Conservation (phyloP, 2,113 vertebrate species). For the Argyrosomus japonicus region DNA sequence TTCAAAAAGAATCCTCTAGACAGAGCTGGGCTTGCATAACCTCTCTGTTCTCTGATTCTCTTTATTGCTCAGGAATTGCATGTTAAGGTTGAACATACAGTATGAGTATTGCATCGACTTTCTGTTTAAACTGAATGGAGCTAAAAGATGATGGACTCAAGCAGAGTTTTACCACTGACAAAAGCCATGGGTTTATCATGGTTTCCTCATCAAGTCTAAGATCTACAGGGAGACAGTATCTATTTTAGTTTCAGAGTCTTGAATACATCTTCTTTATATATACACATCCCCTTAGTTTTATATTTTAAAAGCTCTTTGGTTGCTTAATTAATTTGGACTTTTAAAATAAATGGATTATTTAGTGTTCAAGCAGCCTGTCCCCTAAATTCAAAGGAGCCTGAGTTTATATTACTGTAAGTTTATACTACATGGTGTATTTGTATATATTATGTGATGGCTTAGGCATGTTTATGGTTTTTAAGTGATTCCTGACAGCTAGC, state of each 20-base stretch:
- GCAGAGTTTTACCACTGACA: neutral
- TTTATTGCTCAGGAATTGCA: conserved; percentile 41
- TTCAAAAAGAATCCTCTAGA: neutral
- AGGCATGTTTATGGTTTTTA: neutral
- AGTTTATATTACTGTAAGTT: neutral
- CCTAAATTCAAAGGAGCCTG: conserved; percentile 7
- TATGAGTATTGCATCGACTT: neutral
- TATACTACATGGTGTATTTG: neutral
- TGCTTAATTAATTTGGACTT: neutral
- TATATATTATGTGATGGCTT: neutral
- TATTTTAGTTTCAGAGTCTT: neutral
- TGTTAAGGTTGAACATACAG: conserved; percentile 3
- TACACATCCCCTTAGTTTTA: neutral
- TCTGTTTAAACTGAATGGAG: conserved; percentile 1
- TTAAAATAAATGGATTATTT: neutral
- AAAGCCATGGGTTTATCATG: neutral
- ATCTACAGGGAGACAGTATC: neutral
- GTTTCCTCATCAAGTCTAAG: neutral
- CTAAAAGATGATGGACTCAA: neutral
- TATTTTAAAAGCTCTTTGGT: neutral
- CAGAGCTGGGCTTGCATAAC: neutral
- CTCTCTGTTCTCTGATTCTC: conserved; percentile 20
- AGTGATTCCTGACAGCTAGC: neutral
- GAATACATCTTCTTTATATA: neutral
- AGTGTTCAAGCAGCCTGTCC: conserved; percentile 9